These are phyloP conservation scores for Odontomachus brunneus DNA, from an alignment of 1,140 invertebrate genomes.

Conservation along the genomic window DNA sequence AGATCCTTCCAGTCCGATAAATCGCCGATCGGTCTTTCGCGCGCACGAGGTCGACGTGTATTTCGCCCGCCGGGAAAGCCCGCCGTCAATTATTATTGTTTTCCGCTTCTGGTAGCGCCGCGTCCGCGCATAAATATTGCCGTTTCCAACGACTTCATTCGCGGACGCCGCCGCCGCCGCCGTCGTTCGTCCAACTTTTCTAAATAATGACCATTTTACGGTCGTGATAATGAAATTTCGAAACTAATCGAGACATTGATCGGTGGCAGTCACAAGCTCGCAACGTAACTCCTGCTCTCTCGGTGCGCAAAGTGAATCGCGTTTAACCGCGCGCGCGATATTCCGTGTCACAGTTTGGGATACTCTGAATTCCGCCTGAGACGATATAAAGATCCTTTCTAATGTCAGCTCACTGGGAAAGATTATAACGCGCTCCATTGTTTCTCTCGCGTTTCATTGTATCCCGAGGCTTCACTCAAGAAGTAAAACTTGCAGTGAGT, in stretches of 20 bases:
- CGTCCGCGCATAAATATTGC: constrained; percentile 59
- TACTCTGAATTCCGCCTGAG: constrained; percentile 67
- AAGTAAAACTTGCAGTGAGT: not conserved
- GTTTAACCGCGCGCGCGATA: constrained; percentile 1
- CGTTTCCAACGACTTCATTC: constrained; percentile 49
- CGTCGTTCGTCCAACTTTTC: constrained; percentile 68
- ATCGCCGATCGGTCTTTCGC: constrained; percentile 51
- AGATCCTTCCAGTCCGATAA: constrained; percentile 51
- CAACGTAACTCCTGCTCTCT: constrained; percentile 64
- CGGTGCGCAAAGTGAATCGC: not conserved
- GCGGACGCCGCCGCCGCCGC: not conserved
- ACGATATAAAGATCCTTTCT: constrained; percentile 39
- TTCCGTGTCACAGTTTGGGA: constrained; percentile 68
- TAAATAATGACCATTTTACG: constrained; percentile 81
- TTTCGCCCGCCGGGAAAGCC: constrained; percentile 60
- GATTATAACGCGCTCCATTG: too few species aligned
- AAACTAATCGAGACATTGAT: constrained; percentile 82
- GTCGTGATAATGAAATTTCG: constrained; percentile 83
- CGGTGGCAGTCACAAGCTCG: constrained; percentile 74
- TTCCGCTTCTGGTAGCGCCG: constrained; percentile 42
- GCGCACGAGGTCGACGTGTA: not conserved
- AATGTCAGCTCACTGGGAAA: not conserved
- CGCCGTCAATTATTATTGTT: constrained; percentile 71
- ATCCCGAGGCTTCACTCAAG: not conserved
- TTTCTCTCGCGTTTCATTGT: not conserved